Evolutionary conservation across 2,113 vertebrate species (phyloP), one percentile per base, ranked within the genome.

Genomic region (Plectropomus leopardus): DNA sequence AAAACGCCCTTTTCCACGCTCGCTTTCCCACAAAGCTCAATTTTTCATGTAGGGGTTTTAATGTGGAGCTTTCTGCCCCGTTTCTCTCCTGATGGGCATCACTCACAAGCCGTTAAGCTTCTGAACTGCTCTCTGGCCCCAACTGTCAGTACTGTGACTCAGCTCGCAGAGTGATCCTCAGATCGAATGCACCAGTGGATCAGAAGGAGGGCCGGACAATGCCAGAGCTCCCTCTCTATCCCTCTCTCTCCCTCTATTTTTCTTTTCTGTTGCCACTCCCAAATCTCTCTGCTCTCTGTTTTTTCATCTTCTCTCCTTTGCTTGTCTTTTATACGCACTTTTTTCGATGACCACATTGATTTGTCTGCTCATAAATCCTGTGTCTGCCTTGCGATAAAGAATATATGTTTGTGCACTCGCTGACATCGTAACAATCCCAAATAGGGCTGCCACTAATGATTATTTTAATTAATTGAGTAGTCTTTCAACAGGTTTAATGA

Each of bases 51-150:
- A 24, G 50, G 42, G 50, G 59, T 77, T 89, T 84, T 60, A 76
- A 74, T 13, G 63, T 63, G 23, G 40, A 50, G 76, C 83, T 90
- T 90, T 88, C 85, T 80, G 79, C 73, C 85, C 86, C 21, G 86
- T 89, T 88, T 90, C 59, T 40, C 44, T 30, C 51, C 86, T 92
- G 92, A 90, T 78, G 80, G 83, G 81, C 86, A 71, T 89, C 89
- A 87, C 78, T 92, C 89, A 67, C 77, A 82, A 77, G 80, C 71
- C 55, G 75, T 88, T 92, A 86, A 79, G 81, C 90, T 89, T 82
- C 87, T 72, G 83, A 79, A 76, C 63, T 50, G 82, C 81, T 92
- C 80, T 76, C 74, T 88, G 84, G 78, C 76, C 87, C 54, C 44
- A 10, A 55, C 72, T 63, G 85, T 84, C 77, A 72, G 70, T 44